Evolutionary conservation across 2,888 invertebrate species (phyloP), one percentile per base, ranked within the genome.

Genomic region (Hetaerina titia): DNA sequence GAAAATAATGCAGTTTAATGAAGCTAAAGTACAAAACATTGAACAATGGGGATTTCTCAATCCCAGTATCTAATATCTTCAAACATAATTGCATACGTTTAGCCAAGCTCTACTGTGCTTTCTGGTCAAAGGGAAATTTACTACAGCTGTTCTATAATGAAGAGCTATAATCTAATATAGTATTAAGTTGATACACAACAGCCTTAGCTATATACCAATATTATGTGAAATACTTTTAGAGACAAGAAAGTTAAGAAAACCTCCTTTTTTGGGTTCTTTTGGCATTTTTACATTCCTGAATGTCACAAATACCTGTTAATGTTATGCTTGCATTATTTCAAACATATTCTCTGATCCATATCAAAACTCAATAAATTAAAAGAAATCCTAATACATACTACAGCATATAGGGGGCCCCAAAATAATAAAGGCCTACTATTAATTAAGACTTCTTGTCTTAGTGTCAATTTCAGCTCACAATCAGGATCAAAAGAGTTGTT

Each of bases 1-100:
- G 69, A 69, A 69, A n/a, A 69, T 69, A 69, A 69, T n/a, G 69
- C 69, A 69, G 22, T n/a, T 69, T 69, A 69, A n/a, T 69, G n/a
- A 69, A 69, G 69, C 69, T n/a, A 69, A 69, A n/a, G 69, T 8
- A 69, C n/a, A 69, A 22, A 69, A 69, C 19, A 69, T 69, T n/a
- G n/a, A 22, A 69, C 8, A 69, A 63, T 19, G 22, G 69, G 69
- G 22, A 69, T 69, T 69, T 69, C n/a, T 9, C 69, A 22, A 69
- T 69, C 8, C 45, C 45, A n/a, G n/a, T 63, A 63, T 8, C 63
- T 69, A n/a, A n/a, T n/a, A n/a, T n/a, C 69, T 69, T n/a, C 22
- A 69, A n/a, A 69, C 69, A 69, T n/a, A n/a, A 17, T n/a, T 69
- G 69, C 69, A 69, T 69, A 69, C n/a, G 69, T 69, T 69, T 69